phyloP scores from a whole-genome alignment of 2,113 vertebrate species.

The Motacilla alba region DNA sequence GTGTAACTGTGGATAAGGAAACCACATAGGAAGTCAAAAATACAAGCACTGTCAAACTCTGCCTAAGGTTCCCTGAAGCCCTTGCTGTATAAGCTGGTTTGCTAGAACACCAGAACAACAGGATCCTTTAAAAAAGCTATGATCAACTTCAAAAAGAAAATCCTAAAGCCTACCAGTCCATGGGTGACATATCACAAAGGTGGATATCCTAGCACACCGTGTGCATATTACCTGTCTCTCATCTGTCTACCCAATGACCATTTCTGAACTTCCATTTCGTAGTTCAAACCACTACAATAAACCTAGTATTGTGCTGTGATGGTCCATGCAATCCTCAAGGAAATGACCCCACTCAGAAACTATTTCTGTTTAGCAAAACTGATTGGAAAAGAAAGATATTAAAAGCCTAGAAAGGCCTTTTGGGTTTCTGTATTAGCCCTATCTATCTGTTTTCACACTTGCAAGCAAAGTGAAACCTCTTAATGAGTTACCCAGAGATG shows the following conservation, averaged over 20 bases:
- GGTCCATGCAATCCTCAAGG: not conserved
- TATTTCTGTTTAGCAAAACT: not conserved
- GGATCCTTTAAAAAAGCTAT: not conserved
- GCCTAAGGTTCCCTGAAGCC: not conserved
- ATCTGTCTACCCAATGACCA: not conserved
- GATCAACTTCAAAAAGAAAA: not conserved
- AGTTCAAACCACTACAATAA: not conserved
- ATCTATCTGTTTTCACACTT: not conserved
- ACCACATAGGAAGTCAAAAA: constrained; percentile 6
- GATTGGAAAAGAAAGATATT: not conserved
- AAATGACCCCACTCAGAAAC: not conserved
- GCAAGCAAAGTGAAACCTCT: not conserved
- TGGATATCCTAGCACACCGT: not conserved
- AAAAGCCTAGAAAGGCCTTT: not conserved
- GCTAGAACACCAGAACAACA: not conserved
- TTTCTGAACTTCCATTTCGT: not conserved
- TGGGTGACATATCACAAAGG: not conserved
- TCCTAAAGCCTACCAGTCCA: not conserved
- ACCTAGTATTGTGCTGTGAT: not conserved
- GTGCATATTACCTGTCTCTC: not conserved
- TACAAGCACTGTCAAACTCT: not conserved
- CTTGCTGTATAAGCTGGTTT: not conserved
- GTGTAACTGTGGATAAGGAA: constrained; percentile 80
- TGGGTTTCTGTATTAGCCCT: not conserved
- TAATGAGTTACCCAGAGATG: not conserved